Conservation (phyloP, 2,113 vertebrate genomes). For the Cnemophilus loriae region DNA sequence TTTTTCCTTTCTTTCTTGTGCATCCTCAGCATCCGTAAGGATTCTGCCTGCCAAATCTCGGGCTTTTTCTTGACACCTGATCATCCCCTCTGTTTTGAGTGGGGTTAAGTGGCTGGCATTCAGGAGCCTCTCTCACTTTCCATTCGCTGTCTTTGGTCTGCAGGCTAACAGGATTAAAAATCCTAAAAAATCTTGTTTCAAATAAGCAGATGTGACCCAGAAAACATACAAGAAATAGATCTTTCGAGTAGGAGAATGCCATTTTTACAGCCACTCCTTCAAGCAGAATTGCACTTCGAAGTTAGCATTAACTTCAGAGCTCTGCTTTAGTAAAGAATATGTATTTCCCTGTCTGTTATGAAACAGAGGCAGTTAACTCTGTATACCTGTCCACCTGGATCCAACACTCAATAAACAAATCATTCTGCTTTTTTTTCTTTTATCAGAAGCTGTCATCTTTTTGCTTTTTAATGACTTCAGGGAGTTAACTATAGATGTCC, state of each 20-base stretch:
- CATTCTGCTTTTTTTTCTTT: not conserved
- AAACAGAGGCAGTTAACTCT: not conserved
- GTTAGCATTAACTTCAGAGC: constrained; percentile 42
- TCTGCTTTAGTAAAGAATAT: not conserved
- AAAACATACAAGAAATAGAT: constrained; percentile 67
- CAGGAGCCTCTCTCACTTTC: constrained; percentile 52
- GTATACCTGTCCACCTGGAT: not conserved
- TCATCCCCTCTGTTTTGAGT: constrained; percentile 58
- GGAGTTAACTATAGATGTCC: not conserved
- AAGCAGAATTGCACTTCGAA: constrained; percentile 51
- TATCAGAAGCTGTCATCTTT: not conserved
- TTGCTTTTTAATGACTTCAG: not conserved
- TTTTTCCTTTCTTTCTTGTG: constrained; percentile 58
- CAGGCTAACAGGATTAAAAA: constrained; percentile 66
- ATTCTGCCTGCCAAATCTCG: constrained; percentile 55
- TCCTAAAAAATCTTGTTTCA: constrained; percentile 63
- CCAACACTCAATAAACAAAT: not conserved
- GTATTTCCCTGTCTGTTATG: constrained; percentile 11
- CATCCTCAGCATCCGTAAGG: constrained; percentile 40
- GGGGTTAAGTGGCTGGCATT: constrained; percentile 59
- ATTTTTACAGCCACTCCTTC: constrained; percentile 65
- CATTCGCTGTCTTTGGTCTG: constrained; percentile 58
- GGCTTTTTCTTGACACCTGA: constrained; percentile 57
- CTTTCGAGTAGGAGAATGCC: constrained; percentile 67
- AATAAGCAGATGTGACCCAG: constrained; percentile 67